Conservation (phyloP, 2,797 vertebrate species). For the Intellagama lesueurii region DNA sequence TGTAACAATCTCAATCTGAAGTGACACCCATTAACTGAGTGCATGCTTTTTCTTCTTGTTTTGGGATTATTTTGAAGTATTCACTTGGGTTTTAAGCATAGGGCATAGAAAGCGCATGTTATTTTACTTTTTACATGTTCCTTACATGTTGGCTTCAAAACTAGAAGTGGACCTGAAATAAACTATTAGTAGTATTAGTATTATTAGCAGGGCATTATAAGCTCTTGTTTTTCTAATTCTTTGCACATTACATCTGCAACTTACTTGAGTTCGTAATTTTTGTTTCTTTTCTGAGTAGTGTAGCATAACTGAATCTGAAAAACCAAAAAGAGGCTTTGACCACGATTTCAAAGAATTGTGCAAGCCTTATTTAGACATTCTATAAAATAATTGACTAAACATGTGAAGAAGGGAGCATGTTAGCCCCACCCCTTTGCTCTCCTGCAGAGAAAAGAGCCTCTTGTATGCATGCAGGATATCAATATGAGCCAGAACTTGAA, state of each 20-base stretch:
- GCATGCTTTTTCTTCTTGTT: background rate
- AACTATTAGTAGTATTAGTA: background rate
- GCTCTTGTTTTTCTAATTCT: background rate
- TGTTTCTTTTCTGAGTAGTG: background rate
- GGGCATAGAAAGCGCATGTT: slow-evolving; percentile 43
- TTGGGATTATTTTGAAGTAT: slow-evolving; percentile 36
- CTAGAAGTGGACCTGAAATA: slow-evolving; percentile 40
- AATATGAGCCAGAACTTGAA: no score
- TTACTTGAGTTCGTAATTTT: slow-evolving; percentile 25
- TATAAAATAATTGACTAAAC: no score
- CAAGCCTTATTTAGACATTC: no score
- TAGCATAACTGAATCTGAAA: slow-evolving; percentile 6
- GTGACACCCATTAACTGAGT: background rate
- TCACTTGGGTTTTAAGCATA: slow-evolving; percentile 37
- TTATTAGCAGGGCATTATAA: slow-evolving; percentile 33
- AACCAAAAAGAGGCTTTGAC: background rate
- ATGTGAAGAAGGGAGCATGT: no score
- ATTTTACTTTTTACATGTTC: slow-evolving; percentile 42
- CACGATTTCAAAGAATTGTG: background rate
- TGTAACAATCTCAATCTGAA: background rate
- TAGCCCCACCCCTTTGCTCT: background rate
- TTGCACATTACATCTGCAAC: background rate
- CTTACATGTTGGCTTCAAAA: slow-evolving; percentile 13
- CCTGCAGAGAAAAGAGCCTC: slow-evolving; percentile 2
- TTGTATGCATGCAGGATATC: background rate